Percentiles rank a stretch among this genome's conserved stretches.
Conservation (phyloP, 2,113 vertebrate genomes). For the Cyphomyrus plagiostoma region DNA sequence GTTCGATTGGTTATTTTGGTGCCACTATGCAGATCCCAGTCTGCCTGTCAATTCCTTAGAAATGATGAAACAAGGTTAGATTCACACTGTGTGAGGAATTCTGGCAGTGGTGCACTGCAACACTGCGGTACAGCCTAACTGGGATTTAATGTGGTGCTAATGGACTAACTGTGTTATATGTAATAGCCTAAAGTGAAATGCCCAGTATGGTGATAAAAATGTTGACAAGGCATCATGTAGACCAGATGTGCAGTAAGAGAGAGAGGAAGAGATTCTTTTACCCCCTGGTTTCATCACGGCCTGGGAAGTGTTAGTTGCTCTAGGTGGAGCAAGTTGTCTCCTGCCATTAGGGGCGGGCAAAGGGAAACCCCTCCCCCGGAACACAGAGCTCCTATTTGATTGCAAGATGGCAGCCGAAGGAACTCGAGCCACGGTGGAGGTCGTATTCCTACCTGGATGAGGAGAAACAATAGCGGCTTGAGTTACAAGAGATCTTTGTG, state of each 20-base stretch:
- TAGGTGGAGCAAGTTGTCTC: conserved; percentile 42
- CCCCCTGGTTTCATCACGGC: conserved; percentile 46
- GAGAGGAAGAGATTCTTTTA: conserved; percentile 39
- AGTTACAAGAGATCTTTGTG: conserved; percentile 16
- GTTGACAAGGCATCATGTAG: neutral
- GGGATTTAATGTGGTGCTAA: conserved; percentile 10
- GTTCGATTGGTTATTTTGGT: neutral
- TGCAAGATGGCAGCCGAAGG: conserved; percentile 33
- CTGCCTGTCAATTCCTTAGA: neutral
- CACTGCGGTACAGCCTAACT: neutral
- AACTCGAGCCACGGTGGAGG: conserved; percentile 35
- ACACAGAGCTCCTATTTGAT: conserved; percentile 37
- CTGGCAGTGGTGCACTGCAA: neutral
- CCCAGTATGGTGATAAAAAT: neutral
- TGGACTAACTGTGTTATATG: neutral
- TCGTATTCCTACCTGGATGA: conserved; percentile 51
- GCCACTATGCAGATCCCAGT: neutral
- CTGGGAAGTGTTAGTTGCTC: conserved; percentile 41
- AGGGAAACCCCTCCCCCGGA: conserved; percentile 35
- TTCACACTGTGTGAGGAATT: neutral
- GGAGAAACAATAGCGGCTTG: conserved; percentile 39
- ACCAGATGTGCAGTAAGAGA: neutral
- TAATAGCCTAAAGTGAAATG: neutral
- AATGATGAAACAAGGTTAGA: neutral
- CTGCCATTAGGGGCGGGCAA: conserved; percentile 44